A percentile compares a stretch with the other conserved stretches of the same genome.
Conservation (phyloP, 2,888 invertebrate genomes). For the Chalcosyrphus nemorum region DNA sequence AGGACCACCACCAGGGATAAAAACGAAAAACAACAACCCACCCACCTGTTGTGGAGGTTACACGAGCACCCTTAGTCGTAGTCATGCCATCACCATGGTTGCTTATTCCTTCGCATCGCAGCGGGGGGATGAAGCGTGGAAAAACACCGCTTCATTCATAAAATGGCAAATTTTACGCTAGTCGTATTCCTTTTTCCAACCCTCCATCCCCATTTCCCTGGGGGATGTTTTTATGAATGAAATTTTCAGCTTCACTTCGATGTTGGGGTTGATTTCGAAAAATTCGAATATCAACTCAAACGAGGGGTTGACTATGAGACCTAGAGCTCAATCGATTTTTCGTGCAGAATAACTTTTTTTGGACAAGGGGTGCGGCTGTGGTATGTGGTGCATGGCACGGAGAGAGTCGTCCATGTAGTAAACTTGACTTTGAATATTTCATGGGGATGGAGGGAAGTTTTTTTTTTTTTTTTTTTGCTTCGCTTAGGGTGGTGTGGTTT, state of each 20-base stretch:
- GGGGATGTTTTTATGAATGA: conserved; percentile 35
- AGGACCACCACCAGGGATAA: too few relatives aligned
- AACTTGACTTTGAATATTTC: conserved; percentile 65
- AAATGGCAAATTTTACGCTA: conserved; percentile 62
- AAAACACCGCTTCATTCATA: conserved; percentile 59
- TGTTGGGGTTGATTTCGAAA: conserved; percentile 49
- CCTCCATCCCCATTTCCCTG: background rate
- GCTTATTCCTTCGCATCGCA: background rate
- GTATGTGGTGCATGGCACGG: background rate
- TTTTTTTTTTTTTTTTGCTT: too few relatives aligned
- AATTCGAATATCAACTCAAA: background rate
- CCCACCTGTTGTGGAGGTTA: conserved; percentile 56
- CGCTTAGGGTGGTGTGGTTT: too few relatives aligned
- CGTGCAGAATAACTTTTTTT: conserved; percentile 32
- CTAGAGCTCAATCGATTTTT: conserved; percentile 73
- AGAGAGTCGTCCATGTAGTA: conserved; percentile 47
- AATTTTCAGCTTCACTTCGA: background rate
- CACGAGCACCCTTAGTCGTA: conserved; percentile 17
- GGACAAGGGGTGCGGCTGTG: background rate
- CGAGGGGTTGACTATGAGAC: too few relatives aligned
- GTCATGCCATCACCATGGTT: conserved; percentile 4
- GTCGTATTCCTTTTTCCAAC: background rate
- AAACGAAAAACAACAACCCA: conserved; percentile 5
- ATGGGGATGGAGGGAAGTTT: conserved; percentile 1
- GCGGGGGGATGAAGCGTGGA: background rate